A percentile compares a stretch with the other conserved stretches of the same genome.
phyloP scores from a whole-genome alignment of 64 coral and sea anemone species.

The Stylophora pistillata region DNA sequence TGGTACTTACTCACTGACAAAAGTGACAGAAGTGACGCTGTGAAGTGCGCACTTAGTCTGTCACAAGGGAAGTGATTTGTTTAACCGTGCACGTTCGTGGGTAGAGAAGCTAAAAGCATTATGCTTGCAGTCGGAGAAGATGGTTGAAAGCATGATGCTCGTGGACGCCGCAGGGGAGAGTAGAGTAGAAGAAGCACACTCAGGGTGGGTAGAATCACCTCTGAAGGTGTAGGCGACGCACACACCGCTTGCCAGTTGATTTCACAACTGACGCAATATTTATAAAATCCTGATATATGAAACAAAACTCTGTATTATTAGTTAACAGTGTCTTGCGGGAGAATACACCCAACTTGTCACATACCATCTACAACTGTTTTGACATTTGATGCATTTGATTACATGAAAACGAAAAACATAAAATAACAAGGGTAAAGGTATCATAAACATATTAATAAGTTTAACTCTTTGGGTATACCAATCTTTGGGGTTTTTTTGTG shows the following conservation, averaged over 20 bases:
- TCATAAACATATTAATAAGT: no score
- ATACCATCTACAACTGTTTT: no score
- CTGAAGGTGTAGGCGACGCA: conserved; percentile 24
- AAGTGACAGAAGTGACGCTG: conserved; percentile 35
- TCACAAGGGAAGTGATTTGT: conserved; percentile 42
- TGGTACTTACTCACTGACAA: conserved; percentile 43
- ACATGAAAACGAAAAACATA: no score
- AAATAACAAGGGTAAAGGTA: no score
- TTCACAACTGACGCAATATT: conserved; percentile 44
- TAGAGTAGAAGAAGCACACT: conserved; percentile 22
- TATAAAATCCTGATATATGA: conserved; percentile 30
- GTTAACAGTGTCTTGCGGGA: neutral
- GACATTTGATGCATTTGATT: no score
- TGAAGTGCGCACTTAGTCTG: conserved; percentile 8
- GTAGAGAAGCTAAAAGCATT: conserved; percentile 43
- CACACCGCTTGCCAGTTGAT: conserved; percentile 32
- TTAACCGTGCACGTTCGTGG: conserved; percentile 42
- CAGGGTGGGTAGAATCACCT: conserved; percentile 54
- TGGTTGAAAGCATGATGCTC: conserved; percentile 42
- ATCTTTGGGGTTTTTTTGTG: no score
- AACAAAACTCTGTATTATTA: conserved; percentile 55
- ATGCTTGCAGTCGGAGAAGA: conserved; percentile 32
- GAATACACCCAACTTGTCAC: neutral
- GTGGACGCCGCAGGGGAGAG: conserved; percentile 41
- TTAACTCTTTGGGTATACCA: no score